These are phyloP conservation scores for Epistrophella euchroma DNA, from an alignment of 2,888 invertebrate genomes.

Conservation along the genomic window DNA sequence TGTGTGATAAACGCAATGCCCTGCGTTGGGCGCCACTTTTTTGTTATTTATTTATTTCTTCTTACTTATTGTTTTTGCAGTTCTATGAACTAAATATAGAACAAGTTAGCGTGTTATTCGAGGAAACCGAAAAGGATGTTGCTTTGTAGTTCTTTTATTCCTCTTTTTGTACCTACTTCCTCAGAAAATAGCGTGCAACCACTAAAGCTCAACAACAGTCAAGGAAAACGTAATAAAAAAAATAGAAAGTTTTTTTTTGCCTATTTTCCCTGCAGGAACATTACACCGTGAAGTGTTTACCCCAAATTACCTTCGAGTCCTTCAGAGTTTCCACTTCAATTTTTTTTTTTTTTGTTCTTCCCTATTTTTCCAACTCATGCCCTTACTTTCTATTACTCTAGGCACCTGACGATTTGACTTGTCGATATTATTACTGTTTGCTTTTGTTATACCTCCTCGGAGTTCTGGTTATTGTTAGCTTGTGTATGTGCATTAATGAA, in stretches of 20 bases:
- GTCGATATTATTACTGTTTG: conserved; percentile 71
- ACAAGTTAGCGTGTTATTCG: conserved; percentile 67
- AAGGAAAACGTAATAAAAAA: conserved; percentile 44
- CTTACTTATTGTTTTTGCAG: conserved; percentile 39
- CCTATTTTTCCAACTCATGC: neutral
- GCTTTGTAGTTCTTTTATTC: conserved; percentile 26
- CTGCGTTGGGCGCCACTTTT: conserved; percentile 56
- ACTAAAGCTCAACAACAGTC: conserved; percentile 68
- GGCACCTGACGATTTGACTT: conserved; percentile 73
- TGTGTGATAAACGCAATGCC: conserved; percentile 51
- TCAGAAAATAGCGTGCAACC: conserved; percentile 71
- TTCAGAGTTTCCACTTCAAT: conserved; percentile 58
- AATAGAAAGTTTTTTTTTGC: conserved; percentile 15
- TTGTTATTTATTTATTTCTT: neutral
- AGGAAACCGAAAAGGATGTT: conserved; percentile 58
- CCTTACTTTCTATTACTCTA: conserved; percentile 24
- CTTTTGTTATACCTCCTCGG: conserved; percentile 53
- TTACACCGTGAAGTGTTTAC: conserved; percentile 74
- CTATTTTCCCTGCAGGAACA: conserved; percentile 67
- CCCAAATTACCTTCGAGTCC: conserved; percentile 74
- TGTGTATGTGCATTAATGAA: conserved; percentile 68
- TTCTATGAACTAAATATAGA: conserved; percentile 71
- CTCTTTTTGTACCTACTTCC: neutral
- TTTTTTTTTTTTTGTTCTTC: conserved; percentile 2
- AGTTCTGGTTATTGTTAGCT: conserved; percentile 35